Evolutionary conservation across 2,113 vertebrate species (phyloP).

Genomic region (Petrocephalus microphthalmus): DNA sequence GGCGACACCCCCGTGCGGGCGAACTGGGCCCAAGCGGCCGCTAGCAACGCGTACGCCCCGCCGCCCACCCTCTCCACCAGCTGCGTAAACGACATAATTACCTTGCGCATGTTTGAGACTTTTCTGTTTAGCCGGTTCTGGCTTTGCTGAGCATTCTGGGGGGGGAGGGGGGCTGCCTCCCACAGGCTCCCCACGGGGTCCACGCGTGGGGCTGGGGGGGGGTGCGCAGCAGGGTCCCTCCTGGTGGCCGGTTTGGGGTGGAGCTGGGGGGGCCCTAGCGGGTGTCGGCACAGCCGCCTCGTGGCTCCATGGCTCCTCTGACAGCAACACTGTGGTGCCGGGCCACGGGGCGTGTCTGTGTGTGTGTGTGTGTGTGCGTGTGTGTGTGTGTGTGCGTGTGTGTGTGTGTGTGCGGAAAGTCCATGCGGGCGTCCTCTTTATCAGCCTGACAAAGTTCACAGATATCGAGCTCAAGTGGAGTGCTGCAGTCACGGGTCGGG

Average conservation of each 20-base stretch:
- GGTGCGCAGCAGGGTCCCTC: neutral
- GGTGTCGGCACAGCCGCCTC: neutral
- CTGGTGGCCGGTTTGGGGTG: neutral
- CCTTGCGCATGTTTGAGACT: slow-evolving; percentile 8
- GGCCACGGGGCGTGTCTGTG: neutral
- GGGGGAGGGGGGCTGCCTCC: neutral
- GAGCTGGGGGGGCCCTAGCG: neutral
- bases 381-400: slow-evolving; percentile 29
- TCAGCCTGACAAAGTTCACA: slow-evolving; percentile 81
- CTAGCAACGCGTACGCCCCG: neutral
- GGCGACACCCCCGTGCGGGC: neutral
- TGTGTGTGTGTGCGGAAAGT: slow-evolving; percentile 46
- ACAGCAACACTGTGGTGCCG: slow-evolving; percentile 39
- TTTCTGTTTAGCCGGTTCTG: neutral
- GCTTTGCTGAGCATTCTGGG: neutral
- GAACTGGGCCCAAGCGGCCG: neutral
- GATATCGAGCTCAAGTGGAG: slow-evolving; percentile 67
- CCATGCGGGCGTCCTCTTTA: slow-evolving; percentile 60
- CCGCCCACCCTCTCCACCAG: neutral
- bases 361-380: too few relatives aligned
- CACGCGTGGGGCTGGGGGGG: neutral
- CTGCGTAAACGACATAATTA: neutral
- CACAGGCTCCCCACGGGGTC: neutral
- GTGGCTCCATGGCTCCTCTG: slow-evolving; percentile 42
- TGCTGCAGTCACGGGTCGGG: slow-evolving; percentile 66